phyloP scores from a whole-genome alignment of 2,888 invertebrate species.

The Trypoxylon attenuatum region DNA sequence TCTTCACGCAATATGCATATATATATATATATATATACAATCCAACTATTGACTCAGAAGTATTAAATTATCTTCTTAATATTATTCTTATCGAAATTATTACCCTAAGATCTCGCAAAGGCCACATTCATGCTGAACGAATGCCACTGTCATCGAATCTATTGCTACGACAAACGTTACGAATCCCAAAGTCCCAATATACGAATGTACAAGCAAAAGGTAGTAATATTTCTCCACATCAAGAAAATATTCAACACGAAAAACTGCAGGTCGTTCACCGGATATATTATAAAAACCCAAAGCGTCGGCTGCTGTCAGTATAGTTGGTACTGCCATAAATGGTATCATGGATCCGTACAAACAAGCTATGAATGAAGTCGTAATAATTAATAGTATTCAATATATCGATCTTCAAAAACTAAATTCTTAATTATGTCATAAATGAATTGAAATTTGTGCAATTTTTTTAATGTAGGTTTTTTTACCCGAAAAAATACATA shows the following conservation, averaged over 20 bases:
- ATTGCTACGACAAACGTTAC: constrained; percentile 32
- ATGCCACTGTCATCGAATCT: constrained; percentile 35
- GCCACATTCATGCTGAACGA: constrained; percentile 40
- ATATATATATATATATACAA: not conserved
- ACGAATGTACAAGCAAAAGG: constrained; percentile 36
- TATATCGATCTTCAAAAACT: too few species aligned
- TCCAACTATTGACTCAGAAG: not conserved
- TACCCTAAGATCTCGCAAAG: constrained; percentile 50
- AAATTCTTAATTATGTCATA: too few species aligned
- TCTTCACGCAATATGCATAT: too few species aligned
- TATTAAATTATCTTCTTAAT: too few species aligned
- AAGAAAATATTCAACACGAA: constrained; percentile 38
- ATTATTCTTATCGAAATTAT: too few species aligned
- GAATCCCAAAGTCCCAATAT: constrained; percentile 30
- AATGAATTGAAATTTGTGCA: too few species aligned
- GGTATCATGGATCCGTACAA: constrained; percentile 42
- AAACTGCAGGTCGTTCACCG: constrained; percentile 22
- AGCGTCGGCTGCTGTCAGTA: constrained; percentile 24
- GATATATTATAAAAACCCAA: constrained; percentile 30
- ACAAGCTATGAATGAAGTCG: constrained; percentile 9
- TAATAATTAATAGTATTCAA: too few species aligned
- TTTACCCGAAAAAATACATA: too few species aligned
- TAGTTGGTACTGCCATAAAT: constrained; percentile 31
- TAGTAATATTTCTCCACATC: constrained; percentile 42
- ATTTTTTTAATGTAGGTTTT: too few species aligned